These are phyloP conservation scores for Dolichallabes microphthalmus DNA, from an alignment of 2,113 vertebrate genomes.

Conservation along the genomic window DNA sequence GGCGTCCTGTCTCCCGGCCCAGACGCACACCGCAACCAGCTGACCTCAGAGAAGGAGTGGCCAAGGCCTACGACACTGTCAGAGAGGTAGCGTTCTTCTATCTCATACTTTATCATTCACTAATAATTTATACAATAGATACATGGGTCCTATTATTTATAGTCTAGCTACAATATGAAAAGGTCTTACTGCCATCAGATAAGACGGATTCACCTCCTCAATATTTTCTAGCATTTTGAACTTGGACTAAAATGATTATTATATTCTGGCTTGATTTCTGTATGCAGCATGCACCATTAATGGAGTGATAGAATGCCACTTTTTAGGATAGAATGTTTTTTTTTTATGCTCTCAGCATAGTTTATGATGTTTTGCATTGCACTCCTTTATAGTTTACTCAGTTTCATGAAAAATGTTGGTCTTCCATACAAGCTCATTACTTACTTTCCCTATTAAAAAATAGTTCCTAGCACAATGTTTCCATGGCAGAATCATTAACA, in stretches of 20 bases:
- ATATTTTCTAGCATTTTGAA: not conserved
- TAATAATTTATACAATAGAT: not conserved
- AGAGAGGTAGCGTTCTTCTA: constrained; percentile 75
- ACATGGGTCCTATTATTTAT: not conserved
- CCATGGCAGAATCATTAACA: not conserved
- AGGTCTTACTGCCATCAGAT: not conserved
- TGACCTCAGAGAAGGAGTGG: constrained; percentile 87
- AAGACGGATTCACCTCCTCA: not conserved
- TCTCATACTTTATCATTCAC: not conserved
- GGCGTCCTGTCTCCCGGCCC: constrained; percentile 69
- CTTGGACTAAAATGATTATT: not conserved
- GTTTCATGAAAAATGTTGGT: not conserved
- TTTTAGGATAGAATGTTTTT: too few species aligned
- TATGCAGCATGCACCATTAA: not conserved
- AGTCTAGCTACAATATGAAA: not conserved
- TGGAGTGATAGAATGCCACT: not conserved
- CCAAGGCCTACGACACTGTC: constrained; percentile 88
- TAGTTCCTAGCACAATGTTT: not conserved
- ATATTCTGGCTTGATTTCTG: not conserved
- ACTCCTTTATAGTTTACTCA: too few species aligned
- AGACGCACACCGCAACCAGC: constrained; percentile 81
- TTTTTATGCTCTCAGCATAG: too few species aligned
- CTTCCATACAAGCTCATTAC: not conserved
- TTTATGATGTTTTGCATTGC: not conserved
- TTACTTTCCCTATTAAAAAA: not conserved